These are phyloP conservation scores for Accipiter cooperii DNA, from an alignment of 2,113 vertebrate genomes.

Conservation along the genomic window DNA sequence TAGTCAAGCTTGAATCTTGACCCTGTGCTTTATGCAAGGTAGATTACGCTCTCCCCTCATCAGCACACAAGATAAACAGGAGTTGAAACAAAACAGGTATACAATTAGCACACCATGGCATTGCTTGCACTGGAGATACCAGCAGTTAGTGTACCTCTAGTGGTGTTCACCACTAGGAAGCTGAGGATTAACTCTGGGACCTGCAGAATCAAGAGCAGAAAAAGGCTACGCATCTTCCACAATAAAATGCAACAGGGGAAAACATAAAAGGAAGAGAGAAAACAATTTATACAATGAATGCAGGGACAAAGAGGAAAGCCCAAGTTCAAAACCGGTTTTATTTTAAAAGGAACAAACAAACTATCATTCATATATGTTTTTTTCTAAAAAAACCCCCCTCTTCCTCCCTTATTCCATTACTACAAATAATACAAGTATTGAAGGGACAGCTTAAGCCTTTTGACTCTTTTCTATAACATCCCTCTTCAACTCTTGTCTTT, in stretches of 20 bases:
- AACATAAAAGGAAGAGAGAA: background rate
- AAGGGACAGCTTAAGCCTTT: background rate
- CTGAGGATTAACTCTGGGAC: background rate
- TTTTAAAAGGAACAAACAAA: background rate
- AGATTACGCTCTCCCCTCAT: background rate
- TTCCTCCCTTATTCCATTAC: background rate
- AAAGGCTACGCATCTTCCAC: background rate
- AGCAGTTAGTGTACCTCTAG: background rate
- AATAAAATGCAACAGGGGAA: background rate
- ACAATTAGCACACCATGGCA: background rate
- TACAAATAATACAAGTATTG: background rate
- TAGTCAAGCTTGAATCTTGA: background rate
- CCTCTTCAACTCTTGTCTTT: background rate
- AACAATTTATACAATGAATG: background rate
- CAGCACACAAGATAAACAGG: background rate
- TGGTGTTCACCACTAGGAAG: background rate
- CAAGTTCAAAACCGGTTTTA: background rate
- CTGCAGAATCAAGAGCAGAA: background rate
- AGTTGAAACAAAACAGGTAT: background rate
- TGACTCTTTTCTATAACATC: background rate
- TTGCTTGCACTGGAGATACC: background rate
- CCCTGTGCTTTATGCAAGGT: background rate
- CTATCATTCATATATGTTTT: background rate
- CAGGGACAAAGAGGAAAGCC: background rate
- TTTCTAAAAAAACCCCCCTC: background rate